Evolutionary conservation across 2,797 vertebrate genomes (phyloP).

Genomic region (Scyliorhinus canicula): DNA sequence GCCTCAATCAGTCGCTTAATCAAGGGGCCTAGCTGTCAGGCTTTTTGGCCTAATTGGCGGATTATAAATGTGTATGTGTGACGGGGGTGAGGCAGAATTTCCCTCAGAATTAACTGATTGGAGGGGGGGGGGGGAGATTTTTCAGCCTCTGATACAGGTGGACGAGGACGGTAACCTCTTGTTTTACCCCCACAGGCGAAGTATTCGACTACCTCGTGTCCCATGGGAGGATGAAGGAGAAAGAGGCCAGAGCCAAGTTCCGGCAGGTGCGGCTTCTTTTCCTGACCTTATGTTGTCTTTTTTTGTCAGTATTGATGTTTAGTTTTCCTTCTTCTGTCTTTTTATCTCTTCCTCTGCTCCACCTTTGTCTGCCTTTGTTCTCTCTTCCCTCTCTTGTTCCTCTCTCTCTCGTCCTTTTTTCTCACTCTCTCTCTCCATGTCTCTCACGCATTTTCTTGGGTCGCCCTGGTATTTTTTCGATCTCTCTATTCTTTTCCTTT

Average conservation of each 20-base stretch:
- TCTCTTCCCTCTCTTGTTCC: not conserved
- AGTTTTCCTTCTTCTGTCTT: not conserved
- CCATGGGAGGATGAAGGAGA: slow-evolving; percentile 91
- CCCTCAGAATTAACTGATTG: no score
- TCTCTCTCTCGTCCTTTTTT: not conserved
- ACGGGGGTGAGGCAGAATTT: no score
- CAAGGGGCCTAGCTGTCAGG: no score
- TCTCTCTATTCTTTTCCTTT: not conserved
- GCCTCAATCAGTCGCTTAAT: no score
- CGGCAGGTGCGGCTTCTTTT: slow-evolving; percentile 65
- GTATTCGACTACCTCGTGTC: slow-evolving; percentile 95
- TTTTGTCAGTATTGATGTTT: not conserved
- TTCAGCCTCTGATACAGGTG: no score
- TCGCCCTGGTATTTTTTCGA: no score
- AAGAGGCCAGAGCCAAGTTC: slow-evolving; percentile 88
- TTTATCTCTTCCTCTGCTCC: not conserved
- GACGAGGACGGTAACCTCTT: not conserved
- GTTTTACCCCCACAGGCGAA: slow-evolving; percentile 64
- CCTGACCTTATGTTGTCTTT: not conserved
- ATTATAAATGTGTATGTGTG: no score
- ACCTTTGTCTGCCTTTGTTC: no score
- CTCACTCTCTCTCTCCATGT: not conserved
- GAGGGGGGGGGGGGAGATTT: no score
- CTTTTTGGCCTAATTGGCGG: no score
- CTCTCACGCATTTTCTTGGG: not conserved